Evolutionary conservation across 2,888 invertebrate species (phyloP).

Genomic region (Synanthedon andrenaeformis): DNA sequence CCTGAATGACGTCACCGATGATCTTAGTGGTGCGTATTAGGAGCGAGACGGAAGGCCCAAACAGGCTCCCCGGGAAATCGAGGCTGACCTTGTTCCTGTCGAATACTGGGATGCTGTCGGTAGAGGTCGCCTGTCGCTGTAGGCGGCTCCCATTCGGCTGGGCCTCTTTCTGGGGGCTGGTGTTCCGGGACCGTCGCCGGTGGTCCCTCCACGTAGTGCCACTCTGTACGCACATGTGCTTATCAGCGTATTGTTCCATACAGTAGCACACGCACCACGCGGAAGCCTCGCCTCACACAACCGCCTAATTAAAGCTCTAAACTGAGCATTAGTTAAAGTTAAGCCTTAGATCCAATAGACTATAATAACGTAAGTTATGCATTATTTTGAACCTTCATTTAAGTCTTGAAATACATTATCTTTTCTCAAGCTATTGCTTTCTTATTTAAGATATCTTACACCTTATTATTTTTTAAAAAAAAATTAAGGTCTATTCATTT

Average conservation of each 20-base stretch:
- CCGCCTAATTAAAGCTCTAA: neutral
- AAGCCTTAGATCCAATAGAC: no score
- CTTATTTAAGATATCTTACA: no score
- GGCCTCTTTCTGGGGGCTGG: slow-evolving; percentile 7
- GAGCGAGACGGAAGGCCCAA: slow-evolving; percentile 76
- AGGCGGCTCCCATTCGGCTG: slow-evolving; percentile 8
- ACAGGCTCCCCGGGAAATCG: slow-evolving; percentile 74
- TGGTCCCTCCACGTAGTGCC: slow-evolving; percentile 45
- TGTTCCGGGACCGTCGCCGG: slow-evolving; percentile 4
- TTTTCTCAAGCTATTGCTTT: no score
- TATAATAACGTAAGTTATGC: no score
- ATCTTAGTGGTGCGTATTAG: slow-evolving; percentile 76
- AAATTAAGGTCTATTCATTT: no score
- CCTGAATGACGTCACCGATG: slow-evolving; percentile 75
- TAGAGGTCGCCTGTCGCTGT: slow-evolving; percentile 28
- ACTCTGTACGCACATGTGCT: slow-evolving; percentile 23
- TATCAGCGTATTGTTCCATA: neutral
- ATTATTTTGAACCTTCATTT: no score
- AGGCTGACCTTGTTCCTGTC: slow-evolving; percentile 75
- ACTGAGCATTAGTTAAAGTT: neutral
- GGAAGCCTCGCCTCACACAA: neutral
- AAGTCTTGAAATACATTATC: no score
- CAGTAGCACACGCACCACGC: neutral
- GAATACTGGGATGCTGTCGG: slow-evolving; percentile 72
- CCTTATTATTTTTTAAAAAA: no score